These are phyloP conservation scores for Canis aureus DNA, from an alignment of 2,113 vertebrate genomes.

Conservation along the genomic window DNA sequence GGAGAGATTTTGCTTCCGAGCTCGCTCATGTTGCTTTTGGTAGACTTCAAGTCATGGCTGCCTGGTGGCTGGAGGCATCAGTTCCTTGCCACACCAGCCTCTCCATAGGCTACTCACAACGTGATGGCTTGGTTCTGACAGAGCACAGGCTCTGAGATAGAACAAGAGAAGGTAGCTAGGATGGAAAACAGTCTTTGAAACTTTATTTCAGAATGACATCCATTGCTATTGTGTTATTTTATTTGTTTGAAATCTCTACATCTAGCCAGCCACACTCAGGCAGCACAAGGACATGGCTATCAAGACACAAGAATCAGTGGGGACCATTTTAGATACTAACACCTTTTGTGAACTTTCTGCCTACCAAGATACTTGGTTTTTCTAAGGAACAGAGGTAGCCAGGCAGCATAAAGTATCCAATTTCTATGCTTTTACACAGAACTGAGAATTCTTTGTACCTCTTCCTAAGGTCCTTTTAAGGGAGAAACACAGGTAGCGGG, in stretches of 20 bases:
- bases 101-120: background rate
- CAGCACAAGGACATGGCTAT: background rate
- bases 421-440: background rate
- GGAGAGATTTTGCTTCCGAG: background rate
- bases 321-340: background rate
- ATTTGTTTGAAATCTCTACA: background rate
- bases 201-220: background rate
- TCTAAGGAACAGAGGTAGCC: background rate
- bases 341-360: background rate
- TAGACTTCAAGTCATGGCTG: background rate
- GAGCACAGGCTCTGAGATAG: background rate
- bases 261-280: background rate
- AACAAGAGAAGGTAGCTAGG: background rate
- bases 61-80: background rate
- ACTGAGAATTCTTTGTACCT: background rate
- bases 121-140: background rate
- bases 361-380: background rate
- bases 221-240: background rate
- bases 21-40: background rate
- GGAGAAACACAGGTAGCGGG: background rate
- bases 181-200: background rate
- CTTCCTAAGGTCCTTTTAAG: background rate
- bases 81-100: background rate
- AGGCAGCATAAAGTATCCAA: background rate
- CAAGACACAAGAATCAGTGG: background rate